phyloP scores from a whole-genome alignment of 2,797 vertebrate genomes.

The Acestrorhynchus altus region DNA sequence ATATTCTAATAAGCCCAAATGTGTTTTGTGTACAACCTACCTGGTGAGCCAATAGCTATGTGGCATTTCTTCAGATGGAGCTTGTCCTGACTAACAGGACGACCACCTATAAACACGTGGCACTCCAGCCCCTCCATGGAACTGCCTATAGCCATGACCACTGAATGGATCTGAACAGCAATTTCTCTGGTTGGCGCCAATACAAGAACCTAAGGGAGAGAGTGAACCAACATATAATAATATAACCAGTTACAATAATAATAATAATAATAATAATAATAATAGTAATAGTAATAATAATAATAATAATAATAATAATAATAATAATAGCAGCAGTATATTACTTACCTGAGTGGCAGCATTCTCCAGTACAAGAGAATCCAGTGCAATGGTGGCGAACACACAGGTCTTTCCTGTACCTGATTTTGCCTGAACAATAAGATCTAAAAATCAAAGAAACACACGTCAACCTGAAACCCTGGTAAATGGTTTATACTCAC shows the following conservation, averaged over 20 bases:
- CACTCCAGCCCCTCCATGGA: slow-evolving; percentile 93
- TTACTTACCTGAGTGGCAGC: slow-evolving; percentile 88
- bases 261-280: too few species aligned
- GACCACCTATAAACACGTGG: slow-evolving; percentile 96
- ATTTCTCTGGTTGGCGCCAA: slow-evolving; percentile 98
- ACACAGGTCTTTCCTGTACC: slow-evolving; percentile 98
- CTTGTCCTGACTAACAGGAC: slow-evolving; percentile 90
- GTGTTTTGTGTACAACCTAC: slow-evolving; percentile 69
- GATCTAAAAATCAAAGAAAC: slow-evolving; percentile 77
- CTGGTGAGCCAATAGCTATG: slow-evolving; percentile 94
- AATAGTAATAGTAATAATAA: not conserved
- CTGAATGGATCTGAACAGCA: slow-evolving; percentile 96
- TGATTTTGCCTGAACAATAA: slow-evolving; percentile 97
- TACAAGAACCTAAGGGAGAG: slow-evolving; percentile 85
- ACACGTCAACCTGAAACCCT: not conserved
- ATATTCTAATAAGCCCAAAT: not conserved
- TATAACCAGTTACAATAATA: not conserved
- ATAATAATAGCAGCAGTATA: not conserved
- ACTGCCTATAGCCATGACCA: slow-evolving; percentile 89
- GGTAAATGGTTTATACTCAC: not conserved
- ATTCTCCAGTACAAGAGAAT: slow-evolving; percentile 89
- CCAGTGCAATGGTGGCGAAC: slow-evolving; percentile 92
- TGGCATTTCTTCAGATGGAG: slow-evolving; percentile 91
- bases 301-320: not conserved
- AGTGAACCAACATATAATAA: too few species aligned